phyloP scores from a whole-genome alignment of 2,888 invertebrate species.

The Tiliacea aurago region DNA sequence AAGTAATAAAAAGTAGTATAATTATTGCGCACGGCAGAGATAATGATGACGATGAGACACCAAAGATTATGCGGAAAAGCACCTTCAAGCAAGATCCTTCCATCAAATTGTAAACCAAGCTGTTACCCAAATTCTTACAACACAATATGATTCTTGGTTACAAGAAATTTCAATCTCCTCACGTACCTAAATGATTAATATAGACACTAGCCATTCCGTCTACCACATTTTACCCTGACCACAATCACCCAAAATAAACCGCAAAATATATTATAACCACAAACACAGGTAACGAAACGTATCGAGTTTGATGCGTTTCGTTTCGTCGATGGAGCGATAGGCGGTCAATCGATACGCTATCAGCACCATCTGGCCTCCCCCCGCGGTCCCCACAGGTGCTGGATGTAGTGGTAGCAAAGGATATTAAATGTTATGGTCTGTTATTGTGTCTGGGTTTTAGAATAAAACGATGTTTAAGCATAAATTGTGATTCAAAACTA shows the following conservation, averaged over 20 bases:
- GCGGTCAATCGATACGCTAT: conserved; percentile 80
- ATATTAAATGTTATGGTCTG: not conserved
- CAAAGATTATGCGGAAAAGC: not conserved
- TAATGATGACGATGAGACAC: conserved; percentile 15
- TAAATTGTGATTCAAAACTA: not conserved
- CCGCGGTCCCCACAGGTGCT: conserved; percentile 67
- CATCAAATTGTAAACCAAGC: not conserved
- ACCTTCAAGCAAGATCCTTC: not conserved
- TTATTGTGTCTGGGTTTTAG: too few species aligned
- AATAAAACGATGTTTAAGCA: not conserved
- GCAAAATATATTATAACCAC: conserved; percentile 46
- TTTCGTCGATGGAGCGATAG: conserved; percentile 75
- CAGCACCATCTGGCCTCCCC: conserved; percentile 66
- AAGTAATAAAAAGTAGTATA: conserved; percentile 18
- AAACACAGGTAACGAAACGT: conserved; percentile 57
- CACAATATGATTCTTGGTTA: not conserved
- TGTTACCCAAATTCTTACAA: not conserved
- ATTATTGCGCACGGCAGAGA: conserved; percentile 4
- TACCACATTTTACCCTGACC: conserved; percentile 24
- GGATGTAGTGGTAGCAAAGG: conserved; percentile 66
- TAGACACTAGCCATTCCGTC: conserved; percentile 3
- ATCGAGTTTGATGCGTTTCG: conserved; percentile 72
- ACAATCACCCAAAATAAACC: conserved; percentile 36
- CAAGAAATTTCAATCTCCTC: not conserved
- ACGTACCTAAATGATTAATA: not conserved